A percentile compares a stretch with the other conserved stretches of the same genome.
These are phyloP conservation scores for Liparis tanakae DNA, from an alignment of 2,797 vertebrate genomes.

Conservation along the genomic window DNA sequence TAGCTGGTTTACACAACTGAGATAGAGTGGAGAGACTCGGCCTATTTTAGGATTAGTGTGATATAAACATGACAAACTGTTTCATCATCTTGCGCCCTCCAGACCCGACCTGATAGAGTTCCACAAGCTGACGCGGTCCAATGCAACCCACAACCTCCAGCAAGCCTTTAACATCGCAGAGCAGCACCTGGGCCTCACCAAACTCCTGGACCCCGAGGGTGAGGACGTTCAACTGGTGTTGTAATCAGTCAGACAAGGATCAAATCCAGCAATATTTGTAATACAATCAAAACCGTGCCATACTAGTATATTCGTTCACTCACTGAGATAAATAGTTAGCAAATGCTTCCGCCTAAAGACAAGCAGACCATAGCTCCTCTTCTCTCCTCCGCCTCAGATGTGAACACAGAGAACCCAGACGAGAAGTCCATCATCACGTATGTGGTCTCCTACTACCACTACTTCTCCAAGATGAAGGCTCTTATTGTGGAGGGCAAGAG, in stretches of 20 bases:
- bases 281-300: neutral
- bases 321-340: neutral
- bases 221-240: neutral
- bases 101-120: constrained; percentile 95
- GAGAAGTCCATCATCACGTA: constrained; percentile 99
- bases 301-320: neutral
- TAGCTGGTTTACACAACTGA: constrained; percentile 41
- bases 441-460: constrained; percentile 96
- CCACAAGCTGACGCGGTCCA: constrained; percentile 93
- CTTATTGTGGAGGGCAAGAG: constrained; percentile 96
- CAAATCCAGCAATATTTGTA: neutral
- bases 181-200: constrained; percentile 93
- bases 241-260: neutral
- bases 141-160: constrained; percentile 94
- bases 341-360: neutral
- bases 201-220: constrained; percentile 96
- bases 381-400: constrained; percentile 79
- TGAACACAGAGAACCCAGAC: constrained; percentile 95
- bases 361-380: neutral
- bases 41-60: neutral
- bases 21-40: neutral
- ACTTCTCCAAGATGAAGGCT: constrained; percentile 99
- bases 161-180: constrained; percentile 94
- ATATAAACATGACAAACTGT: neutral
- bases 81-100: constrained; percentile 7